Base-by-base conservation (phyloP, 2,888 invertebrate species). In the Mesopsocus fuscifrons region DNA sequence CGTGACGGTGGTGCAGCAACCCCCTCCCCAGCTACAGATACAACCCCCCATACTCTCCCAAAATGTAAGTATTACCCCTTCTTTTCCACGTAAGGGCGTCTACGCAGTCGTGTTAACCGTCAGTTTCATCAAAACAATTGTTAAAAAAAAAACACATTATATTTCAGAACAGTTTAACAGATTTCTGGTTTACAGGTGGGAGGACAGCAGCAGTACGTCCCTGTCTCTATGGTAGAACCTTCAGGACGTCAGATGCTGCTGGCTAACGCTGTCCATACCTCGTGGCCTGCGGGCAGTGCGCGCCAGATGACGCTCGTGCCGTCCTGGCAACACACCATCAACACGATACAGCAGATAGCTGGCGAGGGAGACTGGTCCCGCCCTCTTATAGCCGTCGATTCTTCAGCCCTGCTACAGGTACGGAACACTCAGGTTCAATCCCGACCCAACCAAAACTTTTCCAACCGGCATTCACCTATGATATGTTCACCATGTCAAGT, bases 211-310 rank as follows among this genome's bases (percentile, higher is more conserved):
- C 88, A 89, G 60, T 89, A 91, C 53, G 88, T 76, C 51, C 89
- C 92, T 23, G 91, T 92, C 42, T 91, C 91, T 41, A 87, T 92
- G 68, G 85, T 92, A 41, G 85, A 85, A 54, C 87, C 84, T 50
- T 74, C 75, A 49, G 81, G 80, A 18, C 69, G 81, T 50, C 78
- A 80, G 57, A 83, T 83, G 77, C 61, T 84, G 46, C 63, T 82
- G 31, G 77, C 80, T 35, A 38, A 38, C 18, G 17, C 38, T 20
- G 38, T 38, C n/a, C 38, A 38, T 20, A 38, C 38, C 21, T 38
- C 38, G 8, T 38, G 38, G 38, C 38, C 38, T 3, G 21, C 38
- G 4, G 38, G 38, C 6, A 38, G 20, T 38, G 74, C 73, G 62
- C 61, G 66, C 58, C 32, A 38, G 18, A 38, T 38, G 38, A 38